Conservation (phyloP, 2,113 vertebrate genomes). For the Fregetta grallaria region DNA sequence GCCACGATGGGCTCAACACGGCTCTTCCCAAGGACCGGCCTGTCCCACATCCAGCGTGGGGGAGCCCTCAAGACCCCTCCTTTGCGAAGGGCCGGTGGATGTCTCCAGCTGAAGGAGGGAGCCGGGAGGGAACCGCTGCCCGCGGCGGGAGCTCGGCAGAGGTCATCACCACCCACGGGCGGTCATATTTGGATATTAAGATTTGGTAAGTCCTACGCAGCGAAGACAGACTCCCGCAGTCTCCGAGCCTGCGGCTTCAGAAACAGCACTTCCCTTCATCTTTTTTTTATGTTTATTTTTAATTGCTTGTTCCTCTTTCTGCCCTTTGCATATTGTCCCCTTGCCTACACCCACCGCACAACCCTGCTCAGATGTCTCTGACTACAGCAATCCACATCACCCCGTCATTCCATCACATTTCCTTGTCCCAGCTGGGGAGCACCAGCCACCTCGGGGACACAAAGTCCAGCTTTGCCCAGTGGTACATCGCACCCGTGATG, state of each 20-base stretch:
- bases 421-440: not conserved
- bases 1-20: accelerated
- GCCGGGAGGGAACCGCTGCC: not conserved
- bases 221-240: not conserved
- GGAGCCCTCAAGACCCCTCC: not conserved
- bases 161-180: not conserved
- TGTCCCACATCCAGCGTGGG: not conserved
- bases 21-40: not conserved
- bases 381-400: accelerated
- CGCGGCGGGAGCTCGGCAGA: not conserved
- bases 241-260: accelerated
- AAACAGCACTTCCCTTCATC: not conserved
- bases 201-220: not conserved
- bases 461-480: not conserved
- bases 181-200: not conserved
- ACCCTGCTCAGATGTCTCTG: not conserved
- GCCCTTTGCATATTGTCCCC: not conserved
- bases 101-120: not conserved
- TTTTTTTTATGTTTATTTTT: not conserved
- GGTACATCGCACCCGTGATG: not conserved
- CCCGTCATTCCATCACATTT: accelerated
- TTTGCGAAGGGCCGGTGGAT: not conserved
- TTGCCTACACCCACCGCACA: not conserved
- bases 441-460: not conserved
- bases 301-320: not conserved